phyloP scores from a whole-genome alignment of 2,113 vertebrate genomes.

The Benitochromis conjunctus region DNA sequence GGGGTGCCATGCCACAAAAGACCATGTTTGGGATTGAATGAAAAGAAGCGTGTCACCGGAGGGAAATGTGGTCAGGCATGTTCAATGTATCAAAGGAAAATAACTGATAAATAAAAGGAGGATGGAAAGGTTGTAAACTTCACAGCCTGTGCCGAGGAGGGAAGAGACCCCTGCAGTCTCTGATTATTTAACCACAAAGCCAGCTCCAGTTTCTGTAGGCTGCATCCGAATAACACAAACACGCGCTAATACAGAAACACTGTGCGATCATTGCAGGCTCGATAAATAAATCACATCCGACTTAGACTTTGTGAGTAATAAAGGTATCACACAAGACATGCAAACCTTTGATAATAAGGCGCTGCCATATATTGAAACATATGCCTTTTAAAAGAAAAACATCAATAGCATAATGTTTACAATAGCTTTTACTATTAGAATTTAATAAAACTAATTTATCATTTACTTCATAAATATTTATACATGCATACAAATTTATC shows the following conservation, averaged over 20 bases:
- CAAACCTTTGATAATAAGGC: not conserved
- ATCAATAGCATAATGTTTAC: not conserved
- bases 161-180: slow-evolving; percentile 54
- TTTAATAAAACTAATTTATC: not conserved
- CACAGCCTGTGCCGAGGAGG: slow-evolving; percentile 53
- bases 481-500: not conserved
- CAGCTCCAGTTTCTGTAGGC: slow-evolving; percentile 31
- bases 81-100: slow-evolving; percentile 62
- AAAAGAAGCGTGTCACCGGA: slow-evolving; percentile 63
- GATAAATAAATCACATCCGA: not conserved
- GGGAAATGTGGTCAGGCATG: slow-evolving; percentile 64
- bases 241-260: not conserved
- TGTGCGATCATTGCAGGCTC: not conserved
- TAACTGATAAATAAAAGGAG: slow-evolving; percentile 67
- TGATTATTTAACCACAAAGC: slow-evolving; percentile 67
- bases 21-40: slow-evolving; percentile 54
- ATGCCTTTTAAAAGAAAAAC: not conserved
- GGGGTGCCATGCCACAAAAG: slow-evolving; percentile 61
- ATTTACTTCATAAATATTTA: not conserved
- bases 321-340: not conserved
- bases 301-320: slow-evolving; percentile 1
- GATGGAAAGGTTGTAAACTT: slow-evolving; percentile 72
- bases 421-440: not conserved
- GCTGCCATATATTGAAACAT: not conserved
- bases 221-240: slow-evolving; percentile 55